These are phyloP conservation scores for Drosophila erecta DNA, from an alignment of 1,140 invertebrate species.

Conservation along the genomic window DNA sequence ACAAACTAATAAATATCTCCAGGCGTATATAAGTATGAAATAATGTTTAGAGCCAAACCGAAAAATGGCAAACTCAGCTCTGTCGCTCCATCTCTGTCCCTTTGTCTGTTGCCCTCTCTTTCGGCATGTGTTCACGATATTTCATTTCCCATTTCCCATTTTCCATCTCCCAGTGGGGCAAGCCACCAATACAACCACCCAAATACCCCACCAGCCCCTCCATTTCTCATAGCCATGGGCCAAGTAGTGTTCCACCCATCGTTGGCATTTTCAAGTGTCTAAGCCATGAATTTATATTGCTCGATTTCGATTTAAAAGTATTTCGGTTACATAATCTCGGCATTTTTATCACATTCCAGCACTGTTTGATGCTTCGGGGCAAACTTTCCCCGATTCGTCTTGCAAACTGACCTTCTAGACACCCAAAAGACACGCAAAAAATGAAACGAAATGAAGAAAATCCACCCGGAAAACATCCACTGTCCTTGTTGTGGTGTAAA, in stretches of 20 bases:
- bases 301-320: slow-evolving; percentile 82
- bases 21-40: slow-evolving; percentile 61
- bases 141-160: slow-evolving; percentile 56
- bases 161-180: not conserved
- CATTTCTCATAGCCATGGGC: not conserved
- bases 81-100: slow-evolving; percentile 22
- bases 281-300: slow-evolving; percentile 82
- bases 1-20: slow-evolving; percentile 80
- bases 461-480: not conserved
- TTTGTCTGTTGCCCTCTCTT: slow-evolving; percentile 10
- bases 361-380: slow-evolving; percentile 59
- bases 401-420: slow-evolving; percentile 12
- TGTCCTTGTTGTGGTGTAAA: slow-evolving; percentile 72
- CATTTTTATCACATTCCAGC: slow-evolving; percentile 78
- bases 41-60: slow-evolving; percentile 58
- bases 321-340: slow-evolving; percentile 80
- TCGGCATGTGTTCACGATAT: slow-evolving; percentile 58
- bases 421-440: not conserved
- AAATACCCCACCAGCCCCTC: not conserved
- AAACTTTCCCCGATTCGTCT: slow-evolving; percentile 26
- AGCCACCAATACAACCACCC: slow-evolving; percentile 6
- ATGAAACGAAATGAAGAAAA: no score
- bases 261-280: slow-evolving; percentile 73
- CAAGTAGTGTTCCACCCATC: slow-evolving; percentile 19
- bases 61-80: slow-evolving; percentile 58